Conservation (phyloP, 1,140 invertebrate genomes). For the Lasaia peninsularis region DNA sequence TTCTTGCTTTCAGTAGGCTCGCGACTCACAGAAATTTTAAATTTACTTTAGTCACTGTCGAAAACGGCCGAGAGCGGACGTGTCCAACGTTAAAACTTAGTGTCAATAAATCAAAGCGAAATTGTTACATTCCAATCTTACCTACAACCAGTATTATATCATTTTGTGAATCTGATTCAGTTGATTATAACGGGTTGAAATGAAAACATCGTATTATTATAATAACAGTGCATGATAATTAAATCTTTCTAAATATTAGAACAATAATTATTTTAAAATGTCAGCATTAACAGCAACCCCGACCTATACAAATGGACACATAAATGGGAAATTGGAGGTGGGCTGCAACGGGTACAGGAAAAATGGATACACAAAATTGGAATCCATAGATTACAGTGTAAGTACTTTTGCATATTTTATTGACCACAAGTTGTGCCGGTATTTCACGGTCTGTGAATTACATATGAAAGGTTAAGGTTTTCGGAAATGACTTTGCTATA, state of each 20-base stretch:
- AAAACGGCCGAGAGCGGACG: slow-evolving; percentile 33
- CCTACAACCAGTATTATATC: background rate
- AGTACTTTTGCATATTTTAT: slow-evolving; percentile 29
- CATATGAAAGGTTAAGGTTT: background rate
- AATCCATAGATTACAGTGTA: slow-evolving; percentile 37
- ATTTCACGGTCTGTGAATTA: background rate
- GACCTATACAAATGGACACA: slow-evolving; percentile 56
- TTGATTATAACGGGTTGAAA: background rate
- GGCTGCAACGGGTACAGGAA: slow-evolving; percentile 56
- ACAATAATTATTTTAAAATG: slow-evolving; percentile 44
- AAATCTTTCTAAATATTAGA: slow-evolving; percentile 20
- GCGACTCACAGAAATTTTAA: slow-evolving; percentile 14
- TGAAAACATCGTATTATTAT: background rate
- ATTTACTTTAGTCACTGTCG: slow-evolving; percentile 39
- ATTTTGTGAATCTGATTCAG: background rate
- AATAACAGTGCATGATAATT: slow-evolving; percentile 1
- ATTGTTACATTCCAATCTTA: background rate
- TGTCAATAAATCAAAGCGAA: background rate
- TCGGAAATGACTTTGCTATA: background rate
- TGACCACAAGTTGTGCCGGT: background rate
- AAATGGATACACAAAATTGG: slow-evolving; percentile 54
- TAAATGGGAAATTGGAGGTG: slow-evolving; percentile 55
- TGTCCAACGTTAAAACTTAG: slow-evolving; percentile 12
- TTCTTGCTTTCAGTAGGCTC: slow-evolving; percentile 34
- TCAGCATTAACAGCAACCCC: slow-evolving; percentile 61